Base-by-base conservation (phyloP, 2,888 invertebrate genomes). In the Pristionchus arcanus region DNA sequence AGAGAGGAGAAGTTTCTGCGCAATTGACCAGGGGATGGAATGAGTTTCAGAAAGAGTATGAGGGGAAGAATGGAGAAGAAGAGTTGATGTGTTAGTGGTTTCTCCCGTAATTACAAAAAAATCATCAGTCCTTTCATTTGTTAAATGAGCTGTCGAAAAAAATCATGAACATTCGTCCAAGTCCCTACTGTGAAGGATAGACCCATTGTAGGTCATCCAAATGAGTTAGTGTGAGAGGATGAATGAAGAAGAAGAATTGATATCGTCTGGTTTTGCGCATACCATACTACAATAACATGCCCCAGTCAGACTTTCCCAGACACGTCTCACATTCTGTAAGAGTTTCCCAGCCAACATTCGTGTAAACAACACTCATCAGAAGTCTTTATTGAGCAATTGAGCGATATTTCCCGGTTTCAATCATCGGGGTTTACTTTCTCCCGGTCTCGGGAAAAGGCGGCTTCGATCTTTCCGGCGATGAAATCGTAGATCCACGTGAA, bases 401-500 rank as follows among this genome's bases (percentile, higher is more conserved):
- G 37, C 31, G 34, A 16, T 5, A 34, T 66, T 28, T 66, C 25
- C 66, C 28, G 13, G 66, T 66, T 5, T 55, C 21, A 21, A 19
- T 16, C 16, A 55, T 55, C 21, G 16, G 4, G 19, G 21, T 16
- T 63, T n/a, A 25, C 74, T 34, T 21, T 74, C 25, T 37, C 37
- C 37, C 74, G 21, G 31, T 74, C 74, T 37, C 21, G 4, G 74
- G 37, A 37, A 37, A 37, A 74, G 15, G 19, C 74, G 74, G 21
- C 19, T 68, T 74, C 74, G 25, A 74, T 74, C 74, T 81, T 81
- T 11, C 19, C 9, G 13, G 53, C 42, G 81, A 53, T 15, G 81
- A 81, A 81, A 28, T 81, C 37, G 81, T 81, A 81, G 49, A 81
- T 81, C 81, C 81, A 81, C 49, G 81, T 34, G 81, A 81, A 81